Conservation (phyloP, 2,113 vertebrate genomes). For the Brienomyrus brachyistius region DNA sequence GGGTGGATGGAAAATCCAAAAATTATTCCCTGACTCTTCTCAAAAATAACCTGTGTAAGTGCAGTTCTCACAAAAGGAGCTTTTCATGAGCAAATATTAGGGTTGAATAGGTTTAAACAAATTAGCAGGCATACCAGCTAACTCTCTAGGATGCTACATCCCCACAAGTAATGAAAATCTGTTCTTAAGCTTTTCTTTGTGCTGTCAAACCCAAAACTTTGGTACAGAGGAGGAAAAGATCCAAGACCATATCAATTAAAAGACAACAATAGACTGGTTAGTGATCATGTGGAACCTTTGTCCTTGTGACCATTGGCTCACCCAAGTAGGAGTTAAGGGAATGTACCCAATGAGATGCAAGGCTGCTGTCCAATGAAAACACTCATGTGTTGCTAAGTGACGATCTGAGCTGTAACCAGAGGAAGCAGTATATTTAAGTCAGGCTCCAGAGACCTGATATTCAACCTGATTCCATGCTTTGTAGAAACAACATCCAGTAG, state of each 20-base stretch:
- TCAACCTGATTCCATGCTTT: not conserved
- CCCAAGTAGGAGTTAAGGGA: not conserved
- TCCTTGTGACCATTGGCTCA: not conserved
- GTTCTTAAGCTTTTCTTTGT: not conserved
- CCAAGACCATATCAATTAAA: not conserved
- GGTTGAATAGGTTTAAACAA: not conserved
- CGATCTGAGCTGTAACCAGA: not conserved
- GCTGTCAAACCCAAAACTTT: not conserved
- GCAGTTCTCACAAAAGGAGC: not conserved
- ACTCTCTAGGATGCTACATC: not conserved
- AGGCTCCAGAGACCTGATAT: not conserved
- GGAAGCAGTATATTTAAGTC: conserved; percentile 5
- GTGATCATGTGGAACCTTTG: not conserved
- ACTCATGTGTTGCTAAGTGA: not conserved
- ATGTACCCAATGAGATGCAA: not conserved
- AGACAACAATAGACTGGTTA: not conserved
- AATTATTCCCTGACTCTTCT: not conserved
- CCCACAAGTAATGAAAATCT: not conserved
- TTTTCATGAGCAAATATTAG: not conserved
- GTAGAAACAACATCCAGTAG: not conserved
- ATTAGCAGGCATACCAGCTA: not conserved
- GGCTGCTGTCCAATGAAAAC: conserved; percentile 1
- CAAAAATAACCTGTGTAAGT: not conserved
- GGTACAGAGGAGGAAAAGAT: not conserved
- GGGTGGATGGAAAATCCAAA: not conserved